These are phyloP conservation scores for Kobus ellipsiprymnus DNA, from an alignment of 2,113 vertebrate genomes.

Conservation along the genomic window DNA sequence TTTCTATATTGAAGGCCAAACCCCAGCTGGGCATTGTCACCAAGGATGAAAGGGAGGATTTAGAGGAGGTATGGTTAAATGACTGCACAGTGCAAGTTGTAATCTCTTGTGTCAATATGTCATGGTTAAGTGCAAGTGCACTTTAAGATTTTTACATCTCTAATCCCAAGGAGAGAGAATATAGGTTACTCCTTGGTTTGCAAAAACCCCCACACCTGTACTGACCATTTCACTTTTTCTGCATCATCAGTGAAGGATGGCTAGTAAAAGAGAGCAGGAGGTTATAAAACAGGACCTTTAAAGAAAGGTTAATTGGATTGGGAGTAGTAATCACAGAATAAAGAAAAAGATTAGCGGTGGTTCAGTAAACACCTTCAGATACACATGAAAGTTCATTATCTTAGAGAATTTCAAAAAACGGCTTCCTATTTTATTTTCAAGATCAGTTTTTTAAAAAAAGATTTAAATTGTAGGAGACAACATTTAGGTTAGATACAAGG, in stretches of 20 bases:
- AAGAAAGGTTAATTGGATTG: constrained; percentile 63
- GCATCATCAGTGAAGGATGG: constrained; percentile 36
- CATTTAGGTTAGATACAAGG: not conserved
- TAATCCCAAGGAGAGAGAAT: not conserved
- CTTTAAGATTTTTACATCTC: not conserved
- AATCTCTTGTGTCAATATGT: constrained; percentile 28
- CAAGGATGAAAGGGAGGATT: not conserved
- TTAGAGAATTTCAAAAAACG: not conserved
- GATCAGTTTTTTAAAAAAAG: not conserved
- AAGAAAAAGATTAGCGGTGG: not conserved
- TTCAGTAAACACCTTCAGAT: constrained; percentile 26
- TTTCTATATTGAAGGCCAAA: not conserved
- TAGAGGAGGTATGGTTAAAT: not conserved
- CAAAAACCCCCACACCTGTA: not conserved
- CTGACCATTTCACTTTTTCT: constrained; percentile 35
- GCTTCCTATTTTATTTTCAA: constrained; percentile 33
- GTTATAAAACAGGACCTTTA: constrained; percentile 51
- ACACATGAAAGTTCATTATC: not conserved
- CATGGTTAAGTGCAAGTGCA: not conserved
- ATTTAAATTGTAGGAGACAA: not conserved
- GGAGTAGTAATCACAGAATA: constrained; percentile 4
- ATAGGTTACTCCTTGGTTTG: not conserved
- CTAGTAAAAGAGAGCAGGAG: constrained; percentile 44
- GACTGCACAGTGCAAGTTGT: not conserved
- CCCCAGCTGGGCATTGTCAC: not conserved